Evolutionary conservation across 2,888 invertebrate species (phyloP), one percentile per base, ranked within the genome.

Genomic region (Drosophila melanocephala): DNA sequence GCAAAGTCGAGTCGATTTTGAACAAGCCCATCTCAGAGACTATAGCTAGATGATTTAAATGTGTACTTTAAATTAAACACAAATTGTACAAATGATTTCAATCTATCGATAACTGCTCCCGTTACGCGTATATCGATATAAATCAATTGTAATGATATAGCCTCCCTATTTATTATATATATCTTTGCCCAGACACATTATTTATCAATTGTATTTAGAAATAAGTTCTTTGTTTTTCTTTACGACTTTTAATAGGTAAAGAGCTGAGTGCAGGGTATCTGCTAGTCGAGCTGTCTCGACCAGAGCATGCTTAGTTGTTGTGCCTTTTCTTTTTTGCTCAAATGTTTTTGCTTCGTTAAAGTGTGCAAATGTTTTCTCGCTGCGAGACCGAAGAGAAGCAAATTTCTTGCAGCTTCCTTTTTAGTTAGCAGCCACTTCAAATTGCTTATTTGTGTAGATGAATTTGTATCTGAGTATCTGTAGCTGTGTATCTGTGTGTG

Each of bases 351-450:
- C 72, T 77, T 90, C 89, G 91, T 90, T 90, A 89, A 90, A 86
- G 89, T 87, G 86, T 90, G 87, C 77, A 87, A 87, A 87, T 87
- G 86, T 86, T 86, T 83, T 90, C 80, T 75, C 82, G 84, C 80
- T 90, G 61, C 75, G 60, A 73, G 78, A 68, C 53, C 67, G 19
- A 73, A 79, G 78, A 87, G 75, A 71, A 85, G 72, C 73, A 79
- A 77, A 71, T 73, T 77, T 75, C 62, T 66, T 55, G 19, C 19
- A 66, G 66, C 66, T 90, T 84, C 74, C 76, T 79, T 74, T 87
- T 80, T 89, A 73, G 78, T 65, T 78, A 62, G 70, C 77, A 70
- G 83, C 77, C 78, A 75, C 70, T 77, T 81, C 69, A 79, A 80
- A 75, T 87, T 87, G 77, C 80, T 79, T 81, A 75, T 86, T 73